These are phyloP conservation scores for Ibidorhyncha struthersii DNA, from an alignment of 2,113 vertebrate genomes.

Conservation along the genomic window DNA sequence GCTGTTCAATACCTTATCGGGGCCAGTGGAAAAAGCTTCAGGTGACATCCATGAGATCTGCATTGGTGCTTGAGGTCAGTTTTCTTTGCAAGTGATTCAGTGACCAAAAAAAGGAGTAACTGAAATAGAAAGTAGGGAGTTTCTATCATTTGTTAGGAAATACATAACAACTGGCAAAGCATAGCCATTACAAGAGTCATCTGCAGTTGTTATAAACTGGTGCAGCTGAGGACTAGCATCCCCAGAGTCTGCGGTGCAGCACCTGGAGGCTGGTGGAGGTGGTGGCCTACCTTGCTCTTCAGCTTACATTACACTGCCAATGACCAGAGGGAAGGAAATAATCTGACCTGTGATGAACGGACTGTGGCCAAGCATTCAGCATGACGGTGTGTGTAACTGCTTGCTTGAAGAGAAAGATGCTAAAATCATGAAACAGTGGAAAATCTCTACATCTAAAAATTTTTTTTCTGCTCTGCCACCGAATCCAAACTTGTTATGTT, in stretches of 20 bases:
- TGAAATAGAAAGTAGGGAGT: background rate
- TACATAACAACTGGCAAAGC: background rate
- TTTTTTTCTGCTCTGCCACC: fast-evolving
- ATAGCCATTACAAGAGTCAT: background rate
- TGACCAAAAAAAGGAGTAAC: background rate
- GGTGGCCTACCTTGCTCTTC: background rate
- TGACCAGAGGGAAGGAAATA: background rate
- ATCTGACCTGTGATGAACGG: background rate
- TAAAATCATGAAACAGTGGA: background rate
- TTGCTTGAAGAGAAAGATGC: background rate
- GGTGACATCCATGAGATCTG: background rate
- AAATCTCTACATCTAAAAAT: background rate
- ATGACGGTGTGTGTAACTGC: background rate
- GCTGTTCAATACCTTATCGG: fast-evolving
- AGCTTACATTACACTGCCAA: background rate
- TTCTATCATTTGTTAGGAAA: background rate
- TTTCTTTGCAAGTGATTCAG: background rate
- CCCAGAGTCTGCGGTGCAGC: background rate
- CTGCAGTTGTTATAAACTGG: background rate
- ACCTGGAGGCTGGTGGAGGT: background rate
- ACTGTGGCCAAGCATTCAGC: background rate
- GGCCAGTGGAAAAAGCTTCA: background rate
- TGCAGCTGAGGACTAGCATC: background rate
- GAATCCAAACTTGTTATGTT: background rate
- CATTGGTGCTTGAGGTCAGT: background rate